These are phyloP conservation scores for Ptiloglossa arizonensis DNA, from an alignment of 1,140 invertebrate genomes.

Conservation along the genomic window DNA sequence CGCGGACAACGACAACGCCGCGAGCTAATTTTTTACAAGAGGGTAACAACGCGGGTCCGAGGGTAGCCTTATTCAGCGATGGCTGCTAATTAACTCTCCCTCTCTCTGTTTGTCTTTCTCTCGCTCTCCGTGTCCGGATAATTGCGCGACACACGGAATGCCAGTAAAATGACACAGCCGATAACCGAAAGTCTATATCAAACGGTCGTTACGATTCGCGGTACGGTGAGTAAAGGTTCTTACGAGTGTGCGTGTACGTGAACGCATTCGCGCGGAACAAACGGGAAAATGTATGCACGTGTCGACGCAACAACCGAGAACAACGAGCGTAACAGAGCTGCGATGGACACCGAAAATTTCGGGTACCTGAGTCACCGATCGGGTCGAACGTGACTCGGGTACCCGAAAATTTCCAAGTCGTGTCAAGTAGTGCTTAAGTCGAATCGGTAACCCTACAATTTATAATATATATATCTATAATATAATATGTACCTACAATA, in stretches of 20 bases:
- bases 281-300: conserved; percentile 17
- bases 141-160: conserved; percentile 23
- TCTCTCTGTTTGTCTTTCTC: no score
- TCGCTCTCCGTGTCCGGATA: background rate
- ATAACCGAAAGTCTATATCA: conserved; percentile 17
- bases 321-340: no score
- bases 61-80: background rate
- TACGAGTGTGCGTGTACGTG: background rate
- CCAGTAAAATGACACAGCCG: conserved; percentile 24
- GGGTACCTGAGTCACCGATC: no score
- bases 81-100: conserved; percentile 30
- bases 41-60: background rate
- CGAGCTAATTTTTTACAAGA: background rate
- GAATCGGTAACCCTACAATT: no score
- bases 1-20: no score
- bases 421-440: no score
- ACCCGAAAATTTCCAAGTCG: no score
- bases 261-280: conserved; percentile 33
- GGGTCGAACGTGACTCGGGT: no score
- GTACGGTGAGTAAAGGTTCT: conserved; percentile 7
- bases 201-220: conserved; percentile 25
- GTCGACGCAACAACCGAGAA: conserved; percentile 3
- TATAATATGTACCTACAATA: no score
- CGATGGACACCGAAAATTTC: no score
- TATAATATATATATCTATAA: no score